Percentiles rank a stretch among this genome's conserved stretches.
phyloP scores from a whole-genome alignment of 2,113 vertebrate species.

The Saccopteryx leptura region DNA sequence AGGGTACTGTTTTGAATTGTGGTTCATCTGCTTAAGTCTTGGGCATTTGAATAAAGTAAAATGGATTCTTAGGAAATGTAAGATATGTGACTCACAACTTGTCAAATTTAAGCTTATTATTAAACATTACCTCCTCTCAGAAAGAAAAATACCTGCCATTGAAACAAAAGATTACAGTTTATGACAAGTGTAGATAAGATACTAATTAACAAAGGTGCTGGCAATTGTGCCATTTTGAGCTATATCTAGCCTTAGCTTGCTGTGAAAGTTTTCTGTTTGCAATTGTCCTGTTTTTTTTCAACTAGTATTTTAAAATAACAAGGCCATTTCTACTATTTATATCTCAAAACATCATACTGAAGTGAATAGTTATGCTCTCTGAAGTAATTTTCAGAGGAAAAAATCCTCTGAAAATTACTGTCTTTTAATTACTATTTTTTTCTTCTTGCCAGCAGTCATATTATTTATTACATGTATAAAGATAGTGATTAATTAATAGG shows the following conservation, averaged over 20 bases:
- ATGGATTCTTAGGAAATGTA: constrained; percentile 19
- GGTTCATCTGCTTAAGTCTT: neutral
- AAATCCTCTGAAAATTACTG: neutral
- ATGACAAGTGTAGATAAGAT: constrained; percentile 64
- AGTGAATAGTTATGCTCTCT: constrained; percentile 58
- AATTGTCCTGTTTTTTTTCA: neutral
- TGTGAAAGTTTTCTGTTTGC: constrained; percentile 37
- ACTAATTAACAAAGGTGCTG: constrained; percentile 59
- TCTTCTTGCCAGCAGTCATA: constrained; percentile 51
- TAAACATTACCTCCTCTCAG: constrained; percentile 4
- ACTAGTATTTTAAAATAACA: constrained; percentile 41
- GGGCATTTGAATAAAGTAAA: neutral
- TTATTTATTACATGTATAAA: constrained; percentile 67
- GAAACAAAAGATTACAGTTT: constrained; percentile 62
- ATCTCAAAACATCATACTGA: constrained; percentile 47
- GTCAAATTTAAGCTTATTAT: constrained; percentile 56
- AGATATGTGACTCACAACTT: neutral
- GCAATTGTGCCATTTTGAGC: constrained; percentile 13
- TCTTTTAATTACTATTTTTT: constrained; percentile 59
- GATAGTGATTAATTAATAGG: constrained; percentile 72
- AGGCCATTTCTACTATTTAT: constrained; percentile 69
- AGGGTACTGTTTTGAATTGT: neutral
- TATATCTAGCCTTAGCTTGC: neutral
- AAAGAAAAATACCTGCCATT: constrained; percentile 8
- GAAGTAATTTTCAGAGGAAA: neutral